Evolutionary conservation across 1,140 invertebrate species (phyloP).

Genomic region (Fopius arisanus): DNA sequence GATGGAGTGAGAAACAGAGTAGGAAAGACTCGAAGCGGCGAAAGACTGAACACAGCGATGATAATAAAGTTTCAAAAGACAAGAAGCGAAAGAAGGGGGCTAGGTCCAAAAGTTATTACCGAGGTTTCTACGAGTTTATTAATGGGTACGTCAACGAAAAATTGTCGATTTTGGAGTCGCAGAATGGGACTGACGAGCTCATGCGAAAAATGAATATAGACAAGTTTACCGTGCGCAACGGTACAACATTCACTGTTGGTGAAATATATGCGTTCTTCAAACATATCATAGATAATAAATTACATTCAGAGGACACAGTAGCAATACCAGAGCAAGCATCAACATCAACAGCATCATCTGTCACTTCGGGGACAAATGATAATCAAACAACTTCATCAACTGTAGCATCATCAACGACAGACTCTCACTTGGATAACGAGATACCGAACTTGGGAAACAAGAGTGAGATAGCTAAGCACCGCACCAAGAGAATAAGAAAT

Average conservation of each 20-base stretch:
- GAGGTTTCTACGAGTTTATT: conserved; percentile 61
- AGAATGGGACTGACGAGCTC: conserved; percentile 55
- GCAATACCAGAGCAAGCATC: neutral
- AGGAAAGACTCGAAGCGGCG: conserved; percentile 48
- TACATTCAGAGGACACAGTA: conserved; percentile 43
- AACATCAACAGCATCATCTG: conserved; percentile 23
- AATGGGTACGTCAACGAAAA: conserved; percentile 61
- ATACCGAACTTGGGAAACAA: conserved; percentile 28
- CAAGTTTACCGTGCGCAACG: conserved; percentile 55
- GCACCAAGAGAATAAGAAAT: conserved; percentile 59
- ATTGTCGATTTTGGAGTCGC: conserved; percentile 47
- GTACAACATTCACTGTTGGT: conserved; percentile 55
- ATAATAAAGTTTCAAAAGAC: conserved; percentile 40
- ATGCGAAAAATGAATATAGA: conserved; percentile 59
- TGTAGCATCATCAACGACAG: conserved; percentile 20
- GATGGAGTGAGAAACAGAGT: conserved; percentile 60
- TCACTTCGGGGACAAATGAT: conserved; percentile 21
- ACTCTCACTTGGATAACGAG: conserved; percentile 18
- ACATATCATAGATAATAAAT: conserved; percentile 64
- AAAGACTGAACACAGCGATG: conserved; percentile 35
- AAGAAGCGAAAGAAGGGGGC: conserved; percentile 47
- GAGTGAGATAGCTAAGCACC: conserved; percentile 53
- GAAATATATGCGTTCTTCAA: conserved; percentile 63
- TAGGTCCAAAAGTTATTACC: conserved; percentile 54
- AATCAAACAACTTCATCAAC: conserved; percentile 36